Percentiles rank a stretch among this genome's conserved stretches.
phyloP scores from a whole-genome alignment of 1,140 invertebrate genomes.

The Lycorma delicatula region DNA sequence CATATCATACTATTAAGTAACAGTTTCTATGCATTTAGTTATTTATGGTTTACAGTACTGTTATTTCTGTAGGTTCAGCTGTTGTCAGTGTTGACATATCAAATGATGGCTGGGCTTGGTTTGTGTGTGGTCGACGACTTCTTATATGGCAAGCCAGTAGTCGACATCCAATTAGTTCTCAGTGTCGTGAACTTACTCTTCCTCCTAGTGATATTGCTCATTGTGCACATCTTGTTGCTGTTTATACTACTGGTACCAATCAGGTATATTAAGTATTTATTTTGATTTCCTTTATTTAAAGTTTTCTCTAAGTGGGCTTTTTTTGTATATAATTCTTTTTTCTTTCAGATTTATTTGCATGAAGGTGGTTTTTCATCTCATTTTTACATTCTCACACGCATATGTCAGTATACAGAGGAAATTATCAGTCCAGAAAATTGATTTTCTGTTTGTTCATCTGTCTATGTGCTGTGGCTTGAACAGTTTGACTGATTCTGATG shows the following conservation, averaged over 20 bases:
- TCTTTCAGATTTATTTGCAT: not conserved
- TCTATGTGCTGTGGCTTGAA: no score
- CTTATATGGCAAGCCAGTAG: slow-evolving; percentile 68
- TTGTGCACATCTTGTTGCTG: slow-evolving; percentile 75
- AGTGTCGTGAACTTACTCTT: slow-evolving; percentile 73
- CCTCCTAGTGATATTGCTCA: slow-evolving; percentile 88
- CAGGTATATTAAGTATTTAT: slow-evolving; percentile 41
- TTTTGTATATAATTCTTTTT: not conserved
- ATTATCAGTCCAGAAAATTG: no score
- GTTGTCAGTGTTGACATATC: slow-evolving; percentile 54
- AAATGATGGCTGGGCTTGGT: slow-evolving; percentile 68
- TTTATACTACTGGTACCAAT: slow-evolving; percentile 59
- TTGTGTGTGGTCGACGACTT: slow-evolving; percentile 75
- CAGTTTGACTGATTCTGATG: no score
- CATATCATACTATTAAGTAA: not conserved
- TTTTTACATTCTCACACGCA: no score
- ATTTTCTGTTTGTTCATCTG: no score
- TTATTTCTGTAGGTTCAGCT: slow-evolving; percentile 14
- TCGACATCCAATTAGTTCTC: slow-evolving; percentile 37
- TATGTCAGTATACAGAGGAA: no score
- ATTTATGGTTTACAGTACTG: not conserved
- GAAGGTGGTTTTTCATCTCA: not conserved
- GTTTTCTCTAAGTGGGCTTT: not conserved
- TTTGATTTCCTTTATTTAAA: no score
- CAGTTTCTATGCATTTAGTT: not conserved